Conservation (phyloP, 2,888 invertebrate genomes). For the Theretra japonica region DNA sequence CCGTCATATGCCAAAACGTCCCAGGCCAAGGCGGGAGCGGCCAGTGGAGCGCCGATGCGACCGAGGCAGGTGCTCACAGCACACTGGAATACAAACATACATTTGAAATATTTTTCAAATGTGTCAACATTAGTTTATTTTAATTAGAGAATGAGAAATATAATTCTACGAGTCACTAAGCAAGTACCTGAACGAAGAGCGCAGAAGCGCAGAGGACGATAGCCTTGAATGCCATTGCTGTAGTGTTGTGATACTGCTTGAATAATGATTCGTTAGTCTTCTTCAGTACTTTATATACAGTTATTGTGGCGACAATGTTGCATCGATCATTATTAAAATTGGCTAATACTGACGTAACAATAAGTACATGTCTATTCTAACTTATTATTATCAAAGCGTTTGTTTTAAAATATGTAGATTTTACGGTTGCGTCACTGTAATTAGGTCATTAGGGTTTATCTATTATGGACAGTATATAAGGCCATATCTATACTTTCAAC, state of each 20-base stretch:
- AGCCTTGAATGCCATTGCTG: constrained; percentile 49
- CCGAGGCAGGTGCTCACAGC: constrained; percentile 30
- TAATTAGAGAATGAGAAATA: not conserved
- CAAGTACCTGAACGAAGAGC: constrained; percentile 52
- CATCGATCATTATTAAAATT: no score
- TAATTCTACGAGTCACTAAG: not conserved
- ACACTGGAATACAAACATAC: not conserved
- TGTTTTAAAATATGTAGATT: not conserved
- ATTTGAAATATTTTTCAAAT: not conserved
- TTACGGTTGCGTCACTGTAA: not conserved
- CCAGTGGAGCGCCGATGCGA: constrained; percentile 25
- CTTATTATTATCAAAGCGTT: not conserved
- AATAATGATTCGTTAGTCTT: not conserved
- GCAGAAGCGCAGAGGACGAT: constrained; percentile 50
- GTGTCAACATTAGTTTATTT: not conserved
- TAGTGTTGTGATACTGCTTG: not conserved
- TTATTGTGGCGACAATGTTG: not conserved
- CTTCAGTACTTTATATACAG: not conserved
- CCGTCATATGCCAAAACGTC: constrained; percentile 3
- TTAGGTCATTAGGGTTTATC: constrained; percentile 16
- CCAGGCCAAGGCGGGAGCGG: not conserved
- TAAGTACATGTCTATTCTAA: not conserved
- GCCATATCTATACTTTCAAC: not conserved
- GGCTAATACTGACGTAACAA: not conserved
- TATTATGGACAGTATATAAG: not conserved